Conservation (phyloP, 2,797 vertebrate genomes). For the Psittacula echo region DNA sequence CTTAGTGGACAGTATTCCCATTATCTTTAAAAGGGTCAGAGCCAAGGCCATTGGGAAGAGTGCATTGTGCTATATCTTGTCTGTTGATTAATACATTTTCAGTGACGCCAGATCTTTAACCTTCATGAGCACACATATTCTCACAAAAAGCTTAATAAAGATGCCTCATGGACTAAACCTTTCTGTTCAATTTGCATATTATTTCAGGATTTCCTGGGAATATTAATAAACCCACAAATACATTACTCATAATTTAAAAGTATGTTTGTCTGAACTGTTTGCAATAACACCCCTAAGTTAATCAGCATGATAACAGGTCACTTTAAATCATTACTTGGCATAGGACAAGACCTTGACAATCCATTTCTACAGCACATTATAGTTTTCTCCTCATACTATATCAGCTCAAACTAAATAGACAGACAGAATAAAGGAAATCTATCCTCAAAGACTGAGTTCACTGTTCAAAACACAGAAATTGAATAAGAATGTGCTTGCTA, state of each 20-base stretch:
- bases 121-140: constrained; percentile 35
- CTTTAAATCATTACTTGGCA: not conserved
- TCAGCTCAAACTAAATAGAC: not conserved
- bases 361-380: not conserved
- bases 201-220: constrained; percentile 12
- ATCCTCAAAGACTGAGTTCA: not conserved
- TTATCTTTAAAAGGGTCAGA: constrained; percentile 78
- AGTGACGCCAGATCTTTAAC: constrained; percentile 65
- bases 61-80: constrained; percentile 69
- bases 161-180: not conserved
- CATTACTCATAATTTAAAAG: not conserved
- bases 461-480: not conserved
- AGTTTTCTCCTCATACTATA: not conserved
- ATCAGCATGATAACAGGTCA: not conserved
- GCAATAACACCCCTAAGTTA: not conserved
- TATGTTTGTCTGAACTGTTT: not conserved
- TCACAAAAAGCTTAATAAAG: constrained; percentile 54
- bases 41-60: constrained; percentile 72
- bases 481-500: rapidly evolving
- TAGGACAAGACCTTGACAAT: constrained; percentile 13
- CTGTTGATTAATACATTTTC: constrained; percentile 75
- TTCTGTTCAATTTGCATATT: not conserved
- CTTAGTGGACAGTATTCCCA: constrained; percentile 77
- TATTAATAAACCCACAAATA: not conserved
- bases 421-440: not conserved